Percentiles rank a stretch among this genome's conserved stretches.
Evolutionary conservation across 2,797 vertebrate genomes (phyloP).

Genomic region (Spheniscus humboldti): DNA sequence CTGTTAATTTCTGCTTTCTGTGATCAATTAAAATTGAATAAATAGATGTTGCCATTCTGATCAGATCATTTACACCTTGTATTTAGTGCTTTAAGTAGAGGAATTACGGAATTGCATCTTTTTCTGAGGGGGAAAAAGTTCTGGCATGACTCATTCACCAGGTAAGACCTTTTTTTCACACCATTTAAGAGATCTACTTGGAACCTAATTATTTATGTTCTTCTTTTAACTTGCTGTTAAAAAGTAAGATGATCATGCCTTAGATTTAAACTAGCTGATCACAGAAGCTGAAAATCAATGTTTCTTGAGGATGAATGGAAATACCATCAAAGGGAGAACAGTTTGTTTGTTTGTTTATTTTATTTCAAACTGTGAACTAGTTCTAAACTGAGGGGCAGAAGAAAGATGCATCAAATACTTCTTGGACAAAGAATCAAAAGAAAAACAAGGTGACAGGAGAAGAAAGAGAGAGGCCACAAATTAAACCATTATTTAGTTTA

Average conservation of each 20-base stretch:
- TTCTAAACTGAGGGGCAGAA: slow-evolving; percentile 18
- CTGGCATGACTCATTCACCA: not conserved
- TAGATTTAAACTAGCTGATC: not conserved
- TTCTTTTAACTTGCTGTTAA: not conserved
- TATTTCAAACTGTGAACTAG: not conserved
- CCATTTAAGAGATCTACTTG: not conserved
- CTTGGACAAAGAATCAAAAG: not conserved
- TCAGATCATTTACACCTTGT: not conserved
- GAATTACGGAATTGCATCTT: not conserved
- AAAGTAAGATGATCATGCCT: not conserved
- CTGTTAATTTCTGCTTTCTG: not conserved
- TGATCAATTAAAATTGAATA: not conserved
- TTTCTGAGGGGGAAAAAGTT: not conserved
- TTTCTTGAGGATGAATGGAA: slow-evolving; percentile 5
- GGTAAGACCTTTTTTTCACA: not conserved
- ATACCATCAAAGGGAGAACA: not conserved
- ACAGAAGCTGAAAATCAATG: not conserved
- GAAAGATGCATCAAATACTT: not conserved
- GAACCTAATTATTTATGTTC: not conserved
- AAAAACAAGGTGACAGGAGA: not conserved
- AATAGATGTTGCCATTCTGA: not conserved
- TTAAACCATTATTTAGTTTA: not conserved
- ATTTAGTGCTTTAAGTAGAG: not conserved
- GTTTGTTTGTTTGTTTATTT: not conserved
- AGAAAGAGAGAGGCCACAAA: not conserved